Percentiles rank a stretch among this genome's conserved stretches.
Conservation (phyloP, 2,888 invertebrate genomes). For the Escarpia spicata region DNA sequence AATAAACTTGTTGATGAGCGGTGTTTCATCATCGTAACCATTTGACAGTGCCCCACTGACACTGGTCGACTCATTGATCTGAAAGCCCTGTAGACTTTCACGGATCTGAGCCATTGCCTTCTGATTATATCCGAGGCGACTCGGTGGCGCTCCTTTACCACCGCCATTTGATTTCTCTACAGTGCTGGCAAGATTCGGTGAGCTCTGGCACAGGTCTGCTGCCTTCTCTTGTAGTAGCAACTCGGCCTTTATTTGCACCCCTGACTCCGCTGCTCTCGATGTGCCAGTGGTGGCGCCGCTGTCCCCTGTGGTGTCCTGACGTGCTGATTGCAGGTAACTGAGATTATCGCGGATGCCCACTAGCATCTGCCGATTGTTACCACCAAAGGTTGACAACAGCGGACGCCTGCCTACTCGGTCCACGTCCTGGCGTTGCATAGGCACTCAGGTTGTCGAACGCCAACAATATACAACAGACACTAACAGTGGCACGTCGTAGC, state of each 20-base stretch:
- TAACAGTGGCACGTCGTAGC: neutral
- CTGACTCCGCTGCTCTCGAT: neutral
- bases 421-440: neutral
- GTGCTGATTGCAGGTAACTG: neutral
- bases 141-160: neutral
- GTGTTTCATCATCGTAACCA: neutral
- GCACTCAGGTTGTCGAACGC: neutral
- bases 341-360: neutral
- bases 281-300: neutral
- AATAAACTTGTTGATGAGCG: neutral
- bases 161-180: neutral
- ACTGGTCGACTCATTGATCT: neutral
- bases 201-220: neutral
- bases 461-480: neutral
- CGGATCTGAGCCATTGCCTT: neutral
- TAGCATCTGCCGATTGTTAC: slow-evolving; percentile 13
- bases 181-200: slow-evolving; percentile 13
- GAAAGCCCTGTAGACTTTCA: neutral
- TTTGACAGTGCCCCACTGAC: neutral
- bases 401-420: slow-evolving; percentile 6
- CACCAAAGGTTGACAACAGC: slow-evolving; percentile 5
- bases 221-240: neutral
- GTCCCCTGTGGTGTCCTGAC: neutral
- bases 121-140: neutral
- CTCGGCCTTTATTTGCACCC: neutral